Evolutionary conservation across 2,888 invertebrate species (phyloP).

Genomic region (Augochlorella aurata): DNA sequence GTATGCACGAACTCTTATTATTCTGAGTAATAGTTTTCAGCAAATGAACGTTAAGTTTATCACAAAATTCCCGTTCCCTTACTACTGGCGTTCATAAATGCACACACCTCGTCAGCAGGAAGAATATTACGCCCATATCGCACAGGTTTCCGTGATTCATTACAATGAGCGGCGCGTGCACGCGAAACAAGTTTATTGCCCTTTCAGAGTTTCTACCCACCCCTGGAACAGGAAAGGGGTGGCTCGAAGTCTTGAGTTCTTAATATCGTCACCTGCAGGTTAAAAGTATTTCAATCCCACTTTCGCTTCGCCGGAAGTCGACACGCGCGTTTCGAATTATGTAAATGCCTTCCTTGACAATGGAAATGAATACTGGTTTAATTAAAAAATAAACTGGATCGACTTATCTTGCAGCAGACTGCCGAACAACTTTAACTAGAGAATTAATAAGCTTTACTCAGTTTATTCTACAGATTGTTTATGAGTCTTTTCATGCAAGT

Average conservation of each 20-base stretch:
- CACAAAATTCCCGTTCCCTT: neutral
- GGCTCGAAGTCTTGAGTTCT: slow-evolving; percentile 74
- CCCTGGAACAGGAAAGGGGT: slow-evolving; percentile 55
- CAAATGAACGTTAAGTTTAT: neutral
- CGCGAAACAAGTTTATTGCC: slow-evolving; percentile 75
- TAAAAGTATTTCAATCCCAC: slow-evolving; percentile 59
- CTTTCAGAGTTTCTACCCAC: slow-evolving; percentile 72
- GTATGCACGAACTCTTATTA: neutral
- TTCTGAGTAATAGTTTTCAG: too few species aligned
- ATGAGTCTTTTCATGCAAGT: too few species aligned
- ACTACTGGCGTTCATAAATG: neutral
- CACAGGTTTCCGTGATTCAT: slow-evolving; percentile 65
- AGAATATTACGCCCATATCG: slow-evolving; percentile 40
- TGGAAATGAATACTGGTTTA: neutral
- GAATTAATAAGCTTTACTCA: too few species aligned
- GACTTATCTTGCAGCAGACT: neutral
- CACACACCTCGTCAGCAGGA: slow-evolving; percentile 9
- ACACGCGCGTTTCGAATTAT: slow-evolving; percentile 17
- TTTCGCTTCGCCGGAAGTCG: neutral
- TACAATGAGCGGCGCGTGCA: slow-evolving; percentile 76
- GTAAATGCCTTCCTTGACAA: neutral
- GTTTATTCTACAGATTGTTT: too few species aligned
- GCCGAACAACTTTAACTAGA: neutral
- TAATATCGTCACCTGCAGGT: slow-evolving; percentile 75
- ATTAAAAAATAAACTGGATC: neutral